phyloP scores from a whole-genome alignment of 2,888 invertebrate species.

The Sclerodermus sp. region DNA sequence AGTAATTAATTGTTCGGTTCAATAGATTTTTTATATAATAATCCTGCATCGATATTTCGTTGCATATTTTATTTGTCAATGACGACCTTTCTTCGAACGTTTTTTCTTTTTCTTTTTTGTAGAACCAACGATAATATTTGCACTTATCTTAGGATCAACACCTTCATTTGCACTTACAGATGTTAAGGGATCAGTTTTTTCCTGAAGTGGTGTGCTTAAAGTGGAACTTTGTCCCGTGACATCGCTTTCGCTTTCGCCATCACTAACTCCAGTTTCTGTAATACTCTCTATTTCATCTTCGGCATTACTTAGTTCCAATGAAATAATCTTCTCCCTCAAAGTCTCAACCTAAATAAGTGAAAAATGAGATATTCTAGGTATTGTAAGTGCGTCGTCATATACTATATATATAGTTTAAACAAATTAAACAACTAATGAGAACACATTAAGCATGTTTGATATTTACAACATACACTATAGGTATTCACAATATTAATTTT shows the following conservation, averaged over 20 bases:
- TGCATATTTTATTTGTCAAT: slow-evolving; percentile 40
- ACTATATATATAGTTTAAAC: too few species aligned
- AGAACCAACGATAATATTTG: slow-evolving; percentile 34
- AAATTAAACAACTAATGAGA: too few species aligned
- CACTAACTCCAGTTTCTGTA: slow-evolving; percentile 48
- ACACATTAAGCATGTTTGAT: too few species aligned
- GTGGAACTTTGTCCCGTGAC: slow-evolving; percentile 53
- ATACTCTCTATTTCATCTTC: slow-evolving; percentile 61
- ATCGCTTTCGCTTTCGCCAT: slow-evolving; percentile 51
- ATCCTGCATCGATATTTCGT: too few species aligned
- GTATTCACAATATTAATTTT: too few species aligned
- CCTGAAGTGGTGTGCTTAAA: slow-evolving; percentile 56
- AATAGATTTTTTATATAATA: too few species aligned
- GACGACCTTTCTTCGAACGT: slow-evolving; percentile 61
- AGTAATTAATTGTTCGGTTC: too few species aligned
- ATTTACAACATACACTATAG: too few species aligned
- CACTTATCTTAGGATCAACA: slow-evolving; percentile 57
- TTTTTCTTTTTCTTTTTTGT: slow-evolving; percentile 59
- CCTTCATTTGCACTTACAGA: slow-evolving; percentile 64
- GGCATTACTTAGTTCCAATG: slow-evolving; percentile 77
- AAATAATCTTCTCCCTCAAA: slow-evolving; percentile 88
- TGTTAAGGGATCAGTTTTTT: slow-evolving; percentile 60
- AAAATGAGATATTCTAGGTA: too few species aligned
- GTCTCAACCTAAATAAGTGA: slow-evolving; percentile 74
- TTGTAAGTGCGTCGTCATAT: too few species aligned